These are phyloP conservation scores for Doris montereyensis DNA, from an alignment of 2,888 invertebrate species.

Conservation along the genomic window DNA sequence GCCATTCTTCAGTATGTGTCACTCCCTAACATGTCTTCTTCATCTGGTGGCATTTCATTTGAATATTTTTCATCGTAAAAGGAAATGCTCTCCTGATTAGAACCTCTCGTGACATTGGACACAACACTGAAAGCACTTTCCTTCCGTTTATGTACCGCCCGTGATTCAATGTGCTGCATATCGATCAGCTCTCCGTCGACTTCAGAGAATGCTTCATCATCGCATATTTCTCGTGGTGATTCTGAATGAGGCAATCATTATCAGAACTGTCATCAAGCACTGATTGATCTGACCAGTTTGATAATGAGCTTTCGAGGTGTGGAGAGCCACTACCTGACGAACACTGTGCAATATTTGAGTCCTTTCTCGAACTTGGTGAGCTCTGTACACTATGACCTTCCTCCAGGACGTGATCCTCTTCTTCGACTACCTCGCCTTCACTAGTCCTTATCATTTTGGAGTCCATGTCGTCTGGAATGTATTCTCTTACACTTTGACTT, in stretches of 20 bases:
- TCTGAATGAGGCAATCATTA: background rate
- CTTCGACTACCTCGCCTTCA: background rate
- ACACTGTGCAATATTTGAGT: background rate
- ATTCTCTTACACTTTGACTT: conserved; percentile 13
- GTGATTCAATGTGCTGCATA: too few relatives aligned
- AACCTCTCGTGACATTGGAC: background rate
- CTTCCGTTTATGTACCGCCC: background rate
- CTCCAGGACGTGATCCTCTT: background rate
- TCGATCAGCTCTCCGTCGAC: background rate
- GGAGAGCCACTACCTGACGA: background rate
- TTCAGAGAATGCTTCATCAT: background rate
- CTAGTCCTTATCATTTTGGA: too few relatives aligned
- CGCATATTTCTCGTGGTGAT: background rate
- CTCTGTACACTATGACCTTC: background rate
- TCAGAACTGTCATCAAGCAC: background rate
- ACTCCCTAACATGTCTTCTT: background rate
- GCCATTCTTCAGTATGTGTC: conserved; percentile 18
- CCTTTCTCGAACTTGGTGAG: background rate
- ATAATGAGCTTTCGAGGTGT: background rate
- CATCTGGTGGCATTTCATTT: background rate
- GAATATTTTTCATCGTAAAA: background rate
- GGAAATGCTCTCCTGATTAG: conserved; percentile 15
- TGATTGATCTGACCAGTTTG: background rate
- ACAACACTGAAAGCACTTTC: background rate
- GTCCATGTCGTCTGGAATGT: conserved; percentile 1